phyloP scores from a whole-genome alignment of 2,797 vertebrate species.

The Agapornis canus region DNA sequence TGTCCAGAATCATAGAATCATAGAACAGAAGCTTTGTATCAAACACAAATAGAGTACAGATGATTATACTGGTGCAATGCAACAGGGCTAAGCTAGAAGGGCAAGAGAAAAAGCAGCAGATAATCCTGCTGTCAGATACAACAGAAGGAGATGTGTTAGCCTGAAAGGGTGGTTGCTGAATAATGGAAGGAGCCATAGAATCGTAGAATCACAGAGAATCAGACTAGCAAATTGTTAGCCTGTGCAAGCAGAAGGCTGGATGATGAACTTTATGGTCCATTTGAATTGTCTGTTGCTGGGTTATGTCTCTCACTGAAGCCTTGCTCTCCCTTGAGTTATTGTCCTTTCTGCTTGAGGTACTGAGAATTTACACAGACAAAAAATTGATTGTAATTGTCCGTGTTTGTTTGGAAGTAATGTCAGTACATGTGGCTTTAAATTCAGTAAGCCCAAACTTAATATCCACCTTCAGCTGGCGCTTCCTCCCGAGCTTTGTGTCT shows the following conservation, averaged over 20 bases:
- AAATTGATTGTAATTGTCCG: not conserved
- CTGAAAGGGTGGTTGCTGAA: not conserved
- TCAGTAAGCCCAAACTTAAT: slow-evolving; percentile 40
- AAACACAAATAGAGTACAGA: not conserved
- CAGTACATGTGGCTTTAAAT: slow-evolving; percentile 10
- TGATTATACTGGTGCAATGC: not conserved
- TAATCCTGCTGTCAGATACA: not conserved
- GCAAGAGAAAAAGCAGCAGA: not conserved
- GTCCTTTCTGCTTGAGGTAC: not conserved
- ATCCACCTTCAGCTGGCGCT: not conserved
- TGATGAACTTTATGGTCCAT: not conserved
- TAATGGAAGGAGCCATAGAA: not conserved
- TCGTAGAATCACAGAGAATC: not conserved
- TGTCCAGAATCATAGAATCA: not conserved
- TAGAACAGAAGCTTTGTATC: not conserved
- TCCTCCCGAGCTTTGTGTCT: not conserved
- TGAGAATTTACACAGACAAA: not conserved
- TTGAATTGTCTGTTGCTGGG: not conserved
- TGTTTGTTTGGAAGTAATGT: not conserved
- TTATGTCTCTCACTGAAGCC: not conserved
- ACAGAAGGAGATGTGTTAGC: not conserved
- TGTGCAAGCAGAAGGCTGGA: not conserved
- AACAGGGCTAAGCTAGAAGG: not conserved
- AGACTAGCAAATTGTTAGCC: not conserved
- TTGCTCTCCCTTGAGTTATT: not conserved